Conservation (phyloP, 2,888 invertebrate species). For the Lepas anatifera region DNA sequence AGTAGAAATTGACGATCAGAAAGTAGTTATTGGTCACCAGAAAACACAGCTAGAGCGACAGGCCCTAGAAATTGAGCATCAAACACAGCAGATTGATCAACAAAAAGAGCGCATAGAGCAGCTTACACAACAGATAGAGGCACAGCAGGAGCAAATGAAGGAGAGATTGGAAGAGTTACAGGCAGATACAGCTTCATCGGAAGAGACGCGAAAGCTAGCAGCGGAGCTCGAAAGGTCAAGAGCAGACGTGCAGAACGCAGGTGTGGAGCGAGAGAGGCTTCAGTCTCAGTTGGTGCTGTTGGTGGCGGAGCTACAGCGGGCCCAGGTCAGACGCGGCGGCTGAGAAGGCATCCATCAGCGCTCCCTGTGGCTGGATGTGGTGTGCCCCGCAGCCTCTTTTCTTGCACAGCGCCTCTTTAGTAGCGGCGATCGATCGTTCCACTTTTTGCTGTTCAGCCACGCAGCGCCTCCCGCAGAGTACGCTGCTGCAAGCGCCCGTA, state of each 20-base stretch:
- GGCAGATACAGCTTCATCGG: background rate
- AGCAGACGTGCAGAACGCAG: conserved; percentile 58
- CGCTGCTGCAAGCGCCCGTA: too few species aligned
- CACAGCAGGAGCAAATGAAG: background rate
- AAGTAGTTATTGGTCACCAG: too few species aligned
- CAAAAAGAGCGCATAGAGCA: background rate
- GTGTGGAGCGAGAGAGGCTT: conserved; percentile 73
- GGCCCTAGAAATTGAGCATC: conserved; percentile 21
- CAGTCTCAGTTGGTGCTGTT: conserved; percentile 85
- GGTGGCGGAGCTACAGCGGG: conserved; percentile 81
- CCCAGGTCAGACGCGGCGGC: conserved; percentile 51
- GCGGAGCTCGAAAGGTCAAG: background rate
- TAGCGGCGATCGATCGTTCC: background rate
- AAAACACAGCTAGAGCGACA: too few species aligned
- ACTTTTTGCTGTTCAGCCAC: conserved; percentile 2
- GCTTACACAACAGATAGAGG: background rate
- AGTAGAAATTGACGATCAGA: too few species aligned
- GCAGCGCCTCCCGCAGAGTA: too few species aligned
- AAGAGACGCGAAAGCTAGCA: background rate
- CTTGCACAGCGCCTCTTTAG: background rate
- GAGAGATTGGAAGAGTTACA: conserved; percentile 27
- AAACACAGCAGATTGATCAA: conserved; percentile 15
- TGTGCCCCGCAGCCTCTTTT: background rate
- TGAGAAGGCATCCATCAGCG: background rate
- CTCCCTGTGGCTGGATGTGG: background rate